Evolutionary conservation across 53 echinoderm and acorn worm genomes (phyloP).

Genomic region (Zoroaster sp.): DNA sequence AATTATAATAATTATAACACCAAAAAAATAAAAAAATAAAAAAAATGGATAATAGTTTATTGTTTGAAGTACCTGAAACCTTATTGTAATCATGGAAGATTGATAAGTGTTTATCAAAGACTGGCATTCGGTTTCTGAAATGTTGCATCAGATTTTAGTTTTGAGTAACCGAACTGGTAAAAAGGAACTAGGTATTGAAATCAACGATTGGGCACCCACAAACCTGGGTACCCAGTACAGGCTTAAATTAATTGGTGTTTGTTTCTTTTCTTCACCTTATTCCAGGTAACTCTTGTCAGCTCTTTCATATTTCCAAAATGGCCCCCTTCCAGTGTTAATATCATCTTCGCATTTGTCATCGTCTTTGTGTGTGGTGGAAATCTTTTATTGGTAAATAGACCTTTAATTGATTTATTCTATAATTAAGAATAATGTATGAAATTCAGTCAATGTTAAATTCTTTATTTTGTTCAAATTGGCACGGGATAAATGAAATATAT

Average conservation of each 20-base stretch:
- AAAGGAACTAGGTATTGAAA: too few relatives aligned
- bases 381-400: constrained; percentile 77
- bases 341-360: constrained; percentile 70
- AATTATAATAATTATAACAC: too few relatives aligned
- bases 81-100: too few relatives aligned
- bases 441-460: background rate
- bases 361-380: constrained; percentile 76
- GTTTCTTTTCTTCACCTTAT: background rate
- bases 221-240: too few relatives aligned
- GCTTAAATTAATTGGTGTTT: background rate
- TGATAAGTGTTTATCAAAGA: too few relatives aligned
- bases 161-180: too few relatives aligned
- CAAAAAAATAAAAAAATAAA: too few relatives aligned
- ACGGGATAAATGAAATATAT: background rate
- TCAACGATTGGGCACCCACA: too few relatives aligned
- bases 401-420: background rate
- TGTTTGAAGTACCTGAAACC: too few relatives aligned
- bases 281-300: constrained; percentile 79
- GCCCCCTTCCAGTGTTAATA: constrained; percentile 68
- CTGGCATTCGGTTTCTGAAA: too few relatives aligned
- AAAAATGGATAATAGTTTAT: too few relatives aligned
- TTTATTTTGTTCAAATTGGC: background rate
- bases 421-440: background rate
- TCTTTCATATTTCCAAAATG: constrained; percentile 71
- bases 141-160: too few relatives aligned